phyloP scores from a whole-genome alignment of 2,113 vertebrate genomes.

The Labrus mixtus region DNA sequence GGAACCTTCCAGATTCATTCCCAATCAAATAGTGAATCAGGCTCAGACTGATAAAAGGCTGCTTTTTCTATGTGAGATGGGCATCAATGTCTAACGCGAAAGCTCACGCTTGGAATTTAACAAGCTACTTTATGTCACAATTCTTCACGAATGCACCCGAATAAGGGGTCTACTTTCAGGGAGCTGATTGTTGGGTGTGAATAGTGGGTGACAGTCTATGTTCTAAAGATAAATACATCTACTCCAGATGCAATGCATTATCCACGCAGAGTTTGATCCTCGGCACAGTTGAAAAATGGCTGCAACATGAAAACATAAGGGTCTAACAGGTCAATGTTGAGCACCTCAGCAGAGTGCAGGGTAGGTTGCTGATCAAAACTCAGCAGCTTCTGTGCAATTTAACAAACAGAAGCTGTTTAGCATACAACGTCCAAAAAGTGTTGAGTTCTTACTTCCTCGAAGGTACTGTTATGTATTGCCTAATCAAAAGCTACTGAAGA shows the following conservation, averaged over 20 bases:
- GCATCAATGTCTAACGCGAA: conserved; percentile 57
- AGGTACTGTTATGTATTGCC: conserved; percentile 4
- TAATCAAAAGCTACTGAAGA: not conserved
- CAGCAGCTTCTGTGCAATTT: conserved; percentile 49
- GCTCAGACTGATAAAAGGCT: conserved; percentile 66
- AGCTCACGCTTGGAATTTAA: conserved; percentile 39
- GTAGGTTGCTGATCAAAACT: conserved; percentile 52
- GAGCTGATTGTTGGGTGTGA: conserved; percentile 46
- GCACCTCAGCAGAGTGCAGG: conserved; percentile 41
- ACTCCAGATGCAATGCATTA: conserved; percentile 51
- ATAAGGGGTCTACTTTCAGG: conserved; percentile 49
- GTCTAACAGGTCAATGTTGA: conserved; percentile 47
- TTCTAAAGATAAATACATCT: conserved; percentile 54
- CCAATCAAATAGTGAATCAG: conserved; percentile 73
- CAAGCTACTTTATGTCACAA: conserved; percentile 37
- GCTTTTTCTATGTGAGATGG: conserved; percentile 46
- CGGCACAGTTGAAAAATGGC: conserved; percentile 33
- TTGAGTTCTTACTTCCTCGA: conserved; percentile 34
- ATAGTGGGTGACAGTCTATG: conserved; percentile 20
- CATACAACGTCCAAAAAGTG: conserved; percentile 40
- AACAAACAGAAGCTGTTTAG: conserved; percentile 56
- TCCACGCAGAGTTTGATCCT: conserved; percentile 52
- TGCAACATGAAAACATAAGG: conserved; percentile 35
- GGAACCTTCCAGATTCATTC: conserved; percentile 70
- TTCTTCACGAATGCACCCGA: conserved; percentile 23